Percentiles rank a stretch among this genome's conserved stretches.
Conservation (phyloP, 2,113 vertebrate species). For the Noctilio leporinus region DNA sequence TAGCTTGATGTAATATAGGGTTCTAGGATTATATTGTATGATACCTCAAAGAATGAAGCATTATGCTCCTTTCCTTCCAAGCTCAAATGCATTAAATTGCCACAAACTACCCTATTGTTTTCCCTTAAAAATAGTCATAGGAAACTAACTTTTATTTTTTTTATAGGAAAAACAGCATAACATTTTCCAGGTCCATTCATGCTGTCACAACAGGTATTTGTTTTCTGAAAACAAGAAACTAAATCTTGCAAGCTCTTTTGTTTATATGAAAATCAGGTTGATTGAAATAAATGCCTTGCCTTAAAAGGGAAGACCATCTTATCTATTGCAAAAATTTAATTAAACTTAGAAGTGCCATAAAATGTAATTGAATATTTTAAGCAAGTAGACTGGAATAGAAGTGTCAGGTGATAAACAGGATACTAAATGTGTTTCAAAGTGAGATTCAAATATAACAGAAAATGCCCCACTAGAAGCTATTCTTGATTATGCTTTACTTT, state of each 20-base stretch:
- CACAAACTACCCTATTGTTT: not conserved
- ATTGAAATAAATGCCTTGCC: not conserved
- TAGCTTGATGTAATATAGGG: not conserved
- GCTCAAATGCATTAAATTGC: not conserved
- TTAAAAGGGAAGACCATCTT: not conserved
- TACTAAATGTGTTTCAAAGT: conserved; percentile 33
- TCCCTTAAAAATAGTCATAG: not conserved
- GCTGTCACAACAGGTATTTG: not conserved
- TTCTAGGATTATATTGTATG: not conserved
- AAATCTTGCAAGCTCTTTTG: not conserved
- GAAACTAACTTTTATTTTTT: not conserved
- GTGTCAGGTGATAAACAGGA: conserved; percentile 36
- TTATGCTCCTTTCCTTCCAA: not conserved
- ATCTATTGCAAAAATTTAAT: conserved; percentile 47
- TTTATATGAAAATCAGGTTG: conserved; percentile 12
- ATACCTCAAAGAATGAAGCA: not conserved
- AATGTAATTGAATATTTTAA: conserved; percentile 23
- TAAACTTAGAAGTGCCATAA: conserved; percentile 46
- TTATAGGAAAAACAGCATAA: not conserved
- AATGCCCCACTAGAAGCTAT: not conserved
- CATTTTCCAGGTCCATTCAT: no score
- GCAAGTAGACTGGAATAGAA: conserved; percentile 26
- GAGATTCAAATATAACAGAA: conserved; percentile 14
- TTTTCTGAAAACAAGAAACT: conserved; percentile 17
- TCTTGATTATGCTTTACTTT: conserved; percentile 45